Evolutionary conservation across 2,888 invertebrate genomes (phyloP).

Genomic region (Geophilus truncorum): DNA sequence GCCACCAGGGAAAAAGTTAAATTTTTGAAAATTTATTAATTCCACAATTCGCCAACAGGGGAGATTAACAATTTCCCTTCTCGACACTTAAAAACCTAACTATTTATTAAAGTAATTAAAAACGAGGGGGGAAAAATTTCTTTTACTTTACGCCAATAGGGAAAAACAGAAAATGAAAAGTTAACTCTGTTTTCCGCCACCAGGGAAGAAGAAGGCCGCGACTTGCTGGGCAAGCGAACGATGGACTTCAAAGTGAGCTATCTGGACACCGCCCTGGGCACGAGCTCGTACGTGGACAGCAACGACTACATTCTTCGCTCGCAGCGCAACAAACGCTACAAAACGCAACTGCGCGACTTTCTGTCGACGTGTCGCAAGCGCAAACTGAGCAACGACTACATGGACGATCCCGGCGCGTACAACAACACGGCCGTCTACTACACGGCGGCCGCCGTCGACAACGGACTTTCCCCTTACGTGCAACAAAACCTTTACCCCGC

Average conservation of each 20-base stretch:
- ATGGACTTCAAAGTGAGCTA: conserved; percentile 99
- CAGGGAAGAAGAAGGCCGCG: conserved; percentile 98
- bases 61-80: too few relatives aligned
- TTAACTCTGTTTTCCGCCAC: too few relatives aligned
- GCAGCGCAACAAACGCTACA: conserved; percentile 80
- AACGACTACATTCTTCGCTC: conserved; percentile 47
- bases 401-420: conserved; percentile 38
- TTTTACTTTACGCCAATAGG: too few relatives aligned
- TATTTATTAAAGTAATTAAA: too few relatives aligned
- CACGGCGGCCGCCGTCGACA: conserved; percentile 61
- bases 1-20: not conserved
- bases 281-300: conserved; percentile 67
- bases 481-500: conserved; percentile 61
- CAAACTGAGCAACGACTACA: conserved; percentile 50
- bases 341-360: conserved; percentile 88
- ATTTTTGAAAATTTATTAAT: conserved; percentile 38
- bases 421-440: conserved; percentile 52
- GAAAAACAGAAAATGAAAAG: too few relatives aligned
- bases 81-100: too few relatives aligned
- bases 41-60: too few relatives aligned
- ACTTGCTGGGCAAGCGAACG: conserved; percentile 92
- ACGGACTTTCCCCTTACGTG: conserved; percentile 58
- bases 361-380: conserved; percentile 84
- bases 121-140: too few relatives aligned
- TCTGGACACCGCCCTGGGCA: conserved; percentile 78